Evolutionary conservation across 2,888 invertebrate species (phyloP).

Genomic region (Dascillus cervinus): DNA sequence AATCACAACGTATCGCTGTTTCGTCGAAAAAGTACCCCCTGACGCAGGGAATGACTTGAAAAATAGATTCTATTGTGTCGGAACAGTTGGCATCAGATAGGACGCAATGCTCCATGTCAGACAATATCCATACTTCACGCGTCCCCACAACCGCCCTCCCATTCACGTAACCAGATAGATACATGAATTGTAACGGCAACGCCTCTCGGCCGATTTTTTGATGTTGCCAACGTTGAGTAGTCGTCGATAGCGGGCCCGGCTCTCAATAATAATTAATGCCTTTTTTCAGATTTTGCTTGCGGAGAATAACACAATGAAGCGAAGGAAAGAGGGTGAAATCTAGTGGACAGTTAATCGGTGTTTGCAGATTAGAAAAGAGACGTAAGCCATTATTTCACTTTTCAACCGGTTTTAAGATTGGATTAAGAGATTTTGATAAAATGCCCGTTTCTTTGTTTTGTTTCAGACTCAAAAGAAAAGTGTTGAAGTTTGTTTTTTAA

Average conservation of each 20-base stretch:
- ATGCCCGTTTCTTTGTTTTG: slow-evolving; percentile 21
- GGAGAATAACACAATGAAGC: no score
- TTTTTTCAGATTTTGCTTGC: no score
- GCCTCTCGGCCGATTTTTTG: no score
- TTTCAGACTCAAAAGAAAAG: slow-evolving; percentile 21
- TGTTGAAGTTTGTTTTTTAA: no score
- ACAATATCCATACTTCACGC: slow-evolving; percentile 11
- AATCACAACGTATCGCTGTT: no score
- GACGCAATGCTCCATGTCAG: slow-evolving; percentile 12
- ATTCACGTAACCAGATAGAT: no score
- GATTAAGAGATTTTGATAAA: slow-evolving; percentile 28
- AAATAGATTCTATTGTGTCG: slow-evolving; percentile 11
- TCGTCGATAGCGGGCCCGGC: no score
- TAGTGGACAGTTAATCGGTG: slow-evolving; percentile 28
- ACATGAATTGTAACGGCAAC: no score
- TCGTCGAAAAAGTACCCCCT: slow-evolving; percentile 5
- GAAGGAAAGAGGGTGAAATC: no score
- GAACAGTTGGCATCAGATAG: slow-evolving; percentile 12
- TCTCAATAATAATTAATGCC: no score
- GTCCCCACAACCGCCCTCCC: no score
- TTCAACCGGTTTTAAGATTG: slow-evolving; percentile 25
- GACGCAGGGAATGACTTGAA: slow-evolving; percentile 8
- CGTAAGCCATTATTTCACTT: slow-evolving; percentile 27
- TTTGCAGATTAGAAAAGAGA: slow-evolving; percentile 27
- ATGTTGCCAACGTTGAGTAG: no score